phyloP scores from a whole-genome alignment of 2,797 vertebrate genomes.

The Novumbra hubbsi region DNA sequence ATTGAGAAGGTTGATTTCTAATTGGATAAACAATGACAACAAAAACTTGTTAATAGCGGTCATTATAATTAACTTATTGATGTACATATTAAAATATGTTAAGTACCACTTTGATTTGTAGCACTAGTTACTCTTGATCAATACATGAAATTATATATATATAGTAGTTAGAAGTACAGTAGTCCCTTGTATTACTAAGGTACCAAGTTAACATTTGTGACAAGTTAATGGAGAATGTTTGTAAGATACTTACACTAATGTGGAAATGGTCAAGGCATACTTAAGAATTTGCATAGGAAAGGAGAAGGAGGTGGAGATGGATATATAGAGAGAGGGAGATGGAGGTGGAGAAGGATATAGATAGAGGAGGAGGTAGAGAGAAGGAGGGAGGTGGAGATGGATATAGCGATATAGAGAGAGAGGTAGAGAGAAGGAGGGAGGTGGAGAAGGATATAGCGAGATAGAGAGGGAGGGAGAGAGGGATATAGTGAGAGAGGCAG shows the following conservation, averaged over 20 bases:
- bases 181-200: no score
- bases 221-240: not conserved
- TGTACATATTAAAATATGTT: not conserved
- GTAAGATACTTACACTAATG: not conserved
- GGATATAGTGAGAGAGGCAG: not conserved
- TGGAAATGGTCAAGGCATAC: not conserved
- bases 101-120: not conserved
- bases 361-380: no score
- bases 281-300: not conserved
- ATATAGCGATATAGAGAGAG: no score
- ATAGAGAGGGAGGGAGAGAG: not conserved
- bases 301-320: not conserved
- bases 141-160: no score
- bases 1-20: slow-evolving; percentile 47
- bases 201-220: no score
- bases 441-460: not conserved
- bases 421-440: no score
- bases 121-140: not conserved
- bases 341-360: not conserved
- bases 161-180: no score
- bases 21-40: slow-evolving; percentile 10
- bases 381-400: no score
- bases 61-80: not conserved
- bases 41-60: not conserved
- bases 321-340: not conserved